Base-by-base conservation (phyloP, 2,888 invertebrate genomes). In the Mycogona germanica region DNA sequence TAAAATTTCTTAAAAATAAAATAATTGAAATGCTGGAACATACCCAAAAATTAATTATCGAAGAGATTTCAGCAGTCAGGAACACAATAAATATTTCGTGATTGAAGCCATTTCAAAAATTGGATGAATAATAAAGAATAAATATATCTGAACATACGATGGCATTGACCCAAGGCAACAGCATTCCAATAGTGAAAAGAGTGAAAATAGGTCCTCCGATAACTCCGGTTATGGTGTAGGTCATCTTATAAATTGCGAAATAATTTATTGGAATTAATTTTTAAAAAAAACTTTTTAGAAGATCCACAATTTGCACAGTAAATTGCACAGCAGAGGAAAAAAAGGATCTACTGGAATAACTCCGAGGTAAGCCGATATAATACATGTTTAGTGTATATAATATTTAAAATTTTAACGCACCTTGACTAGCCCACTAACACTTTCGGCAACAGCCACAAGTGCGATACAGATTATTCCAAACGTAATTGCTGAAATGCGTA, bases 151-250 rank as follows among this genome's bases (percentile, higher is more conserved):
- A n/a, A n/a, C 45, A 25, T 32, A 52, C 45, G 29, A 28, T 21
- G 3, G 52, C 28, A 25, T 45, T 52, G 6, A 45, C 52, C 52
- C 52, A 52, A n/a, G 52, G 52, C 17, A 52, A 23, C 2, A 30
- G 17, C 52, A 52, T 52, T 1, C 52, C 52, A 1, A 52, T 7
- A 45, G 45, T 30, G 45, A 52, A 52, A 4, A 52, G 2, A 7
- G 44, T 32, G 6, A 45, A 25, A 1, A 52, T 30, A 5, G 52
- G 52, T 5, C 52, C 52, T 2, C 35, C 35, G n/a, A 23, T 14
- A 14, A 52, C 28, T 2, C 52, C 52, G 5, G 12, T 21, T 2
- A 52, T 32, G 12, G 17, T 52, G 23, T 30, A 52, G 9, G 45
- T 25, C 29, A n/a, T n/a, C n/a, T n/a, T n/a, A n/a, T n/a, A n/a